Evolutionary conservation across 2,888 invertebrate genomes (phyloP).

Genomic region (Prosopocoilus inquinatus): DNA sequence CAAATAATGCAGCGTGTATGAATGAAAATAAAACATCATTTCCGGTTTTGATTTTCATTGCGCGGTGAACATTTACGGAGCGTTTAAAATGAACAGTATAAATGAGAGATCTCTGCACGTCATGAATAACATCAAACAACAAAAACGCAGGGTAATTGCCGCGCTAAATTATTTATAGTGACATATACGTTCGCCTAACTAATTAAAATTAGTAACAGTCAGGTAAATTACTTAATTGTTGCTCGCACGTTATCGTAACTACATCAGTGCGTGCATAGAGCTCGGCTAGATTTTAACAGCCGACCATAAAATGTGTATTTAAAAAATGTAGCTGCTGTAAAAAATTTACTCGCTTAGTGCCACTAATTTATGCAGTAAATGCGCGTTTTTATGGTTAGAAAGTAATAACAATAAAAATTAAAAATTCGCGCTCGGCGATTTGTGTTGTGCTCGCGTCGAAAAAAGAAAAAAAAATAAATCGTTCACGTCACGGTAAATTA

Average conservation of each 20-base stretch:
- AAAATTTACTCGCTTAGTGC: slow-evolving; percentile 4
- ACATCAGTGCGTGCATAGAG: slow-evolving; percentile 20
- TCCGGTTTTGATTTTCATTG: slow-evolving; percentile 34
- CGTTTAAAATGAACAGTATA: neutral
- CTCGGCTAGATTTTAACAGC: slow-evolving; percentile 16
- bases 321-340: slow-evolving; percentile 2
- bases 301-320: slow-evolving; percentile 5
- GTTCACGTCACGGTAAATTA: too few relatives aligned
- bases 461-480: too few relatives aligned
- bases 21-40: slow-evolving; percentile 36
- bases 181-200: slow-evolving; percentile 37
- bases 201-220: slow-evolving; percentile 38
- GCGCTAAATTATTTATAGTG: slow-evolving; percentile 36
- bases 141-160: slow-evolving; percentile 28
- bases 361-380: neutral
- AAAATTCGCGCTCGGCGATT: too few relatives aligned
- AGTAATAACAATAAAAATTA: too few relatives aligned
- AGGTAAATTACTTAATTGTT: slow-evolving; percentile 39
- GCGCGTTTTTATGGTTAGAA: too few relatives aligned
- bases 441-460: too few relatives aligned
- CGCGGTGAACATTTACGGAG: neutral
- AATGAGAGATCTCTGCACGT: too few relatives aligned
- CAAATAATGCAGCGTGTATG: too few relatives aligned
- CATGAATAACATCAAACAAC: too few relatives aligned
- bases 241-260: slow-evolving; percentile 25